Base-by-base conservation (phyloP, 1,140 invertebrate genomes). In the Euura lappo region DNA sequence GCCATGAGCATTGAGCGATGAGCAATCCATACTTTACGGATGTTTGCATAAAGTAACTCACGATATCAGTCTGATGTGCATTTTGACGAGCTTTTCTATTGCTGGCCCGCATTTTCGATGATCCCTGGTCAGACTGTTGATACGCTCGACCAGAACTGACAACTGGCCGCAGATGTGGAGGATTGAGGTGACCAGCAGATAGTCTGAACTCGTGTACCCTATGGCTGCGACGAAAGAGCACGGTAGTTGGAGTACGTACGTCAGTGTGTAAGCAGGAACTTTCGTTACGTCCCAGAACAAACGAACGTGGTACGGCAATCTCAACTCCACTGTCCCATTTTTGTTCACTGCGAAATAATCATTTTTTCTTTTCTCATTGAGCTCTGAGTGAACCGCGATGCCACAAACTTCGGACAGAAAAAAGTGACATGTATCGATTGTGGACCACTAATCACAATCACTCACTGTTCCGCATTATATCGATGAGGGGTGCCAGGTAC, bases 231-330 rank as follows among this genome's bases (percentile, higher is more conserved):
- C 46, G 69, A 74, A 73, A 45, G 71, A 68, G 51, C 66, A 75
- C 65, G 72, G 65, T 69, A 71, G 45, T 65, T 75, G 74, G 2
- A 69, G 72, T 69, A 68, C 65, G 69, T 71, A 75, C 44, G 73
- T 74, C 28, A 72, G 70, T 1, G 72, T 69, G 28, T 71, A 77
- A 7, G 71, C 74, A 13, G 44, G 4, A 45, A 71, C 65, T 11
- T 75, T 72, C 6, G 70, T 68, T 2, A 77, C 66, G 28, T 75
- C 66, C 70, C 74, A 72, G 47, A 74, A 74, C 42, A 75, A 13
- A 69, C 71, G 66, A 46, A 72, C 71, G 65, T 71, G 74, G 68
- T 77, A 77, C 0, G 76, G 74, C 13, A 77, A 42, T 45, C 74
- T 70, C 68, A 75, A 77, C 8, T 72, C 74, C 51, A 72, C 45